These are phyloP conservation scores for Terrapene triunguis DNA, from an alignment of 2,113 vertebrate genomes.

Conservation along the genomic window DNA sequence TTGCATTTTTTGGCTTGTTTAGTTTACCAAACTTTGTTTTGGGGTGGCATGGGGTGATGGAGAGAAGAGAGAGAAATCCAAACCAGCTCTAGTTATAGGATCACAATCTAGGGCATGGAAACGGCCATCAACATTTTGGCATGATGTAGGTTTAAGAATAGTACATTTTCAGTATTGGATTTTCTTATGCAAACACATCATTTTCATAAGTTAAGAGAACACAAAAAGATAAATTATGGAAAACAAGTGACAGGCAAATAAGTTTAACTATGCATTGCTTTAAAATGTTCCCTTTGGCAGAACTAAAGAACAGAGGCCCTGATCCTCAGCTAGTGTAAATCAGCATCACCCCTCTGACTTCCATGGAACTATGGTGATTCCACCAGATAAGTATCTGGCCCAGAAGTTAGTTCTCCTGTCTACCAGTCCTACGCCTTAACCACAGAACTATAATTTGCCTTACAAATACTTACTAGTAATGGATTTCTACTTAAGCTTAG, in stretches of 20 bases:
- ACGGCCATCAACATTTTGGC: not conserved
- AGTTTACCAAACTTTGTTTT: too few species aligned
- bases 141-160: not conserved
- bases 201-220: not conserved
- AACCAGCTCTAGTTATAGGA: not conserved
- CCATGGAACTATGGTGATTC: not conserved
- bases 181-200: not conserved
- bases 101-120: rapidly evolving
- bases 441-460: not conserved
- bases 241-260: rapidly evolving
- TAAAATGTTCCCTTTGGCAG: not conserved
- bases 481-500: not conserved
- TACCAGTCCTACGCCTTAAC: not conserved
- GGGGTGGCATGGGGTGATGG: too few species aligned
- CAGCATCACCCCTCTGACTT: not conserved
- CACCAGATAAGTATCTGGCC: not conserved
- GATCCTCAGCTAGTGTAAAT: not conserved
- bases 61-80: not conserved
- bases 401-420: not conserved
- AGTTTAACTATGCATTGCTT: not conserved
- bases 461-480: not conserved
- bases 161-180: not conserved
- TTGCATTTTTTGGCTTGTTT: too few species aligned
- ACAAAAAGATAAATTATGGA: not conserved
- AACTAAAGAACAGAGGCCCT: not conserved